Evolutionary conservation across 1,140 invertebrate species (phyloP).

Genomic region (Apis laboriosa): DNA sequence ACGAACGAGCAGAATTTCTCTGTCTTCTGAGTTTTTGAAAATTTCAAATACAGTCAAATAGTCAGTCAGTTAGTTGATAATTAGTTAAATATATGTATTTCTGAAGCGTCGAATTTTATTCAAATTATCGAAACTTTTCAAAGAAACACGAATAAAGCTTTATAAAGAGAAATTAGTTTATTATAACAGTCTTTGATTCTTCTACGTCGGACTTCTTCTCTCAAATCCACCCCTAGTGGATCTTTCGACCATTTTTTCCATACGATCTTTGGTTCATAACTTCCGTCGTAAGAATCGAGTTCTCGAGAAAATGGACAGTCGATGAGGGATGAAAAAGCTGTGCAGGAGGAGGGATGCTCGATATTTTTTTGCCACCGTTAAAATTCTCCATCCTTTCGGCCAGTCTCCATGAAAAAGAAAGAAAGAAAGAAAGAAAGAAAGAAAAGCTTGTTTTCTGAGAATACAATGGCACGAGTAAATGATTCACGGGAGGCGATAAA

Average conservation of each 20-base stretch:
- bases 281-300: neutral
- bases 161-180: no score
- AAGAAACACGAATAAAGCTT: neutral
- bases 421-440: neutral
- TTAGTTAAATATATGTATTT: no score
- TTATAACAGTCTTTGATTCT: no score
- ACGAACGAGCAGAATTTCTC: no score
- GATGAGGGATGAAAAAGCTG: conserved; percentile 55
- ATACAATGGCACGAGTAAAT: conserved; percentile 2
- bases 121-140: neutral
- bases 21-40: no score
- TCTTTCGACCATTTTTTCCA: neutral
- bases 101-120: no score
- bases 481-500: neutral
- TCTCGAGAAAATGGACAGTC: conserved; percentile 28
- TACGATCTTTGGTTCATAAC: conserved; percentile 24
- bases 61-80: no score
- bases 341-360: neutral
- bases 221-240: neutral
- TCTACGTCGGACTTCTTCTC: no score
- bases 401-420: neutral
- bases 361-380: conserved; percentile 37
- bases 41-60: no score
- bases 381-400: neutral
- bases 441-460: neutral